A percentile compares a stretch with the other conserved stretches of the same genome.
Conservation (phyloP, 2,113 vertebrate species). For the Pomatorhinus ruficollis region DNA sequence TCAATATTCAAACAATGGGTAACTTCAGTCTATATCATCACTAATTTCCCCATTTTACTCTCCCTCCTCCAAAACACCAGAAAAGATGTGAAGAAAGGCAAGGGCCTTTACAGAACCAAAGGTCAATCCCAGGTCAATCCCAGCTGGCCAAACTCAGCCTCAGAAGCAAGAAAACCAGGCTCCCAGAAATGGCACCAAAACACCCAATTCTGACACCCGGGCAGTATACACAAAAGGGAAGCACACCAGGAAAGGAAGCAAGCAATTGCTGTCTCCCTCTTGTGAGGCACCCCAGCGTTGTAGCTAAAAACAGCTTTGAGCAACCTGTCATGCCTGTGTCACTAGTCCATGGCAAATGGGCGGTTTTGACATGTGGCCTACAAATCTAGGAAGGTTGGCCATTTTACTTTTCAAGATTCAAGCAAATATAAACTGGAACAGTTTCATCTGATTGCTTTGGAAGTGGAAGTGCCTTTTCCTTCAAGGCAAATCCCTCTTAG, state of each 20-base stretch:
- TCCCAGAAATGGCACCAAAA: neutral
- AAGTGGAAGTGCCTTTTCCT: neutral
- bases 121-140: neutral
- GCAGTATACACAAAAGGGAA: neutral
- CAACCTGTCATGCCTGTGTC: neutral
- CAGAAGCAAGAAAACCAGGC: neutral
- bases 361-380: neutral
- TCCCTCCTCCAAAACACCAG: neutral
- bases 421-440: neutral
- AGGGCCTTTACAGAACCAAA: neutral
- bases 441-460: neutral
- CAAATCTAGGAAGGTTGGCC: neutral
- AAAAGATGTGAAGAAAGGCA: neutral
- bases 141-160: neutral
- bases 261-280: neutral
- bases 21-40: neutral
- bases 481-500: neutral
- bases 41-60: neutral
- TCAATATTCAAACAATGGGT: neutral
- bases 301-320: neutral
- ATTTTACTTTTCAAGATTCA: neutral
- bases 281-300: neutral
- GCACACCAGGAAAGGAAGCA: neutral
- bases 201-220: rapidly evolving
- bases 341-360: neutral